phyloP scores from a whole-genome alignment of 2,888 invertebrate genomes.

The Coleophora deauratella region DNA sequence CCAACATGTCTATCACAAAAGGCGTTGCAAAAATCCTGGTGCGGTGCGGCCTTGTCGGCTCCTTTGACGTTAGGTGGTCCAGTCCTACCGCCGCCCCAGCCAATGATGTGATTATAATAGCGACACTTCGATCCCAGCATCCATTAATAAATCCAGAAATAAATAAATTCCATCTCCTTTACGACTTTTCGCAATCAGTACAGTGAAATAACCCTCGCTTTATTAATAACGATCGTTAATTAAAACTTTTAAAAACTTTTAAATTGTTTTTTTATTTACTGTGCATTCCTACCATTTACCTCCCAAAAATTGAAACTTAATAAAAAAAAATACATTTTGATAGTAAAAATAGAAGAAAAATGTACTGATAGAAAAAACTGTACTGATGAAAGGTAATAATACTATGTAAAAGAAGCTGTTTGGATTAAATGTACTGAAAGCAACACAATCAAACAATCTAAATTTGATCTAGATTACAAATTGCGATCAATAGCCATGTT shows the following conservation, averaged over 20 bases:
- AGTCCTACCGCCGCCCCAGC: constrained; percentile 26
- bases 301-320: too few species aligned
- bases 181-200: constrained; percentile 35
- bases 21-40: constrained; percentile 62
- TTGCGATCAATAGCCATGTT: constrained; percentile 12
- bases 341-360: too few species aligned
- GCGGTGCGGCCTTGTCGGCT: constrained; percentile 40
- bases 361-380: too few species aligned
- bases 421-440: not conserved
- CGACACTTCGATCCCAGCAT: constrained; percentile 55
- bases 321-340: too few species aligned
- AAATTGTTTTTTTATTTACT: too few species aligned
- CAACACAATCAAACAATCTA: constrained; percentile 12
- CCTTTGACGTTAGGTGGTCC: constrained; percentile 71
- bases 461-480: constrained; percentile 22
- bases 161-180: constrained; percentile 25
- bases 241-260: too few species aligned
- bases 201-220: constrained; percentile 20
- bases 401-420: too few species aligned
- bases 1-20: constrained; percentile 45
- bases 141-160: constrained; percentile 44
- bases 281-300: too few species aligned
- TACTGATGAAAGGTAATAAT: too few species aligned
- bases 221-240: too few species aligned
- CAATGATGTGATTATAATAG: constrained; percentile 71